A percentile compares a stretch with the other conserved stretches of the same genome.
Evolutionary conservation across 92 coral and sea anemone genomes (phyloP).

Genomic region (Umimayanthus kanabou): DNA sequence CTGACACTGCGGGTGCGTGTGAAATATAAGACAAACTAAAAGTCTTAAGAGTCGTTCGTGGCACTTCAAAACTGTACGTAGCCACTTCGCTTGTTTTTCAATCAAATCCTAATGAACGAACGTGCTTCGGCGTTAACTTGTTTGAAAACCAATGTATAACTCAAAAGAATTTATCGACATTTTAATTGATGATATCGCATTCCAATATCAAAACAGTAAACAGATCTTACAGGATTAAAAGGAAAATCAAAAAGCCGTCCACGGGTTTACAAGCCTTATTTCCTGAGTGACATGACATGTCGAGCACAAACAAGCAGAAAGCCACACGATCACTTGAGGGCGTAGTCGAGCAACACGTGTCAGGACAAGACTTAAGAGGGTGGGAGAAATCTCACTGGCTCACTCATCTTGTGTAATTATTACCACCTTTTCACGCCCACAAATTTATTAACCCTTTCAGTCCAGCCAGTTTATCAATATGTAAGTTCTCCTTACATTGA

Average conservation of each 20-base stretch:
- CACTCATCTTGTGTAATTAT: no score
- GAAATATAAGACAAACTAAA: no score
- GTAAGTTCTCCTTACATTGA: no score
- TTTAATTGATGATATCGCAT: background rate
- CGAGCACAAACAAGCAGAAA: background rate
- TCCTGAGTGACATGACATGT: background rate
- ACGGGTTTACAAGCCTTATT: background rate
- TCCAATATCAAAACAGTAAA: constrained; percentile 25
- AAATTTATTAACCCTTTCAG: background rate
- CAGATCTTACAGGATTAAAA: background rate
- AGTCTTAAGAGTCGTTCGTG: no score
- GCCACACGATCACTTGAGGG: background rate
- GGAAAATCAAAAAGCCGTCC: background rate
- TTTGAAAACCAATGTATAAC: background rate
- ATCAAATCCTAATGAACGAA: background rate
- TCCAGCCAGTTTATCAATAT: no score
- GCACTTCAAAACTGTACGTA: no score
- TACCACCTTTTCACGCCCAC: background rate
- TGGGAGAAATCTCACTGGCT: no score
- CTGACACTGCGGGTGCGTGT: no score
- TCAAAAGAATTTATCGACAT: background rate
- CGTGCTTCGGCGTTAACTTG: background rate
- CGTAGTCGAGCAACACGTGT: background rate
- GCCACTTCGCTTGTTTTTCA: no score
- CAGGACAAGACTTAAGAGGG: no score